Base-by-base conservation (phyloP, 2,888 invertebrate species). In the Hedychridium roseum region DNA sequence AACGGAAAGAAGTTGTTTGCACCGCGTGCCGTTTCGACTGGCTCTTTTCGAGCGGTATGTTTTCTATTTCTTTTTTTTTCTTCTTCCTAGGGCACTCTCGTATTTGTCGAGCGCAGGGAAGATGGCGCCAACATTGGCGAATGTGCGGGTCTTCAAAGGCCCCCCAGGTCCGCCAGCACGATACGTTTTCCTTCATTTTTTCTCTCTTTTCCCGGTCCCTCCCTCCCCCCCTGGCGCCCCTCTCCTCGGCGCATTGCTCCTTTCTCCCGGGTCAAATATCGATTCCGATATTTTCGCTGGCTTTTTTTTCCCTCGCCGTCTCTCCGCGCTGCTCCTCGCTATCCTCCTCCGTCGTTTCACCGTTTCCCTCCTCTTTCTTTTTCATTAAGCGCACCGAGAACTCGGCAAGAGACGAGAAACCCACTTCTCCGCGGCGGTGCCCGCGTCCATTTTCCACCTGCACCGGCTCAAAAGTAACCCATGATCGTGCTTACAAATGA, bases 231-330 rank as follows among this genome's bases (percentile, higher is more conserved):
- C 18, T 18, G 28, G 26, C 17, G 4, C n/a, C 27, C 1, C 28
- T 30, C 12, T 7, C 36, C n/a, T 14, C 7, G 7, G 23, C 31
- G 26, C 38, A 43, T 43, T 31, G 40, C 42, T 53, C 41, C 49
- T 54, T 54, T 53, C 43, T 54, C 52, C 52, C 52, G 53, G 62
- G 66, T 68, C 68, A 64, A 68, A 68, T 68, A 68, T 68, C 63
- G 68, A 68, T 68, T 64, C 57, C 35, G 64, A 66, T 60, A 68
- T 68, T 68, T 68, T 48, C 45, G 53, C 50, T 37, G 46, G 45
- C 43, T 45, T 50, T 54, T 52, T 49, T 43, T 53, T 45, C 41
- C 49, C 41, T 23, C 23, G 7, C 17, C 32, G 15, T 18, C 26
- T 31, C 15, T 14, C 17, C 17, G 21, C 43, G 11, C 27, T 27